Conservation (phyloP, 2,888 invertebrate species). For the Seira musarum region DNA sequence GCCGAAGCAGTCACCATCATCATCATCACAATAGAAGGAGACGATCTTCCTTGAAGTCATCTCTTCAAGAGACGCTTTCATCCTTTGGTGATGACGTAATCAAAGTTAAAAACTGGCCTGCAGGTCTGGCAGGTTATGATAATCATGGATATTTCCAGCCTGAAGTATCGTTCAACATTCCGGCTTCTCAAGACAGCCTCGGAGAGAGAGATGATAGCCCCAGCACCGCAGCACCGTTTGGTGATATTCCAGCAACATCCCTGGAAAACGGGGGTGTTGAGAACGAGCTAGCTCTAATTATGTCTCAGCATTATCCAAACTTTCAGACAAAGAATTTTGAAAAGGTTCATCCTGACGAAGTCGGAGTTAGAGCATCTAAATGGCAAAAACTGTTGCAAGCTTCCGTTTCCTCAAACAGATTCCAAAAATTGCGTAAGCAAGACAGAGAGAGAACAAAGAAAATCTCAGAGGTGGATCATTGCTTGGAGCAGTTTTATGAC, state of each 20-base stretch:
- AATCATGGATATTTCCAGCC: conserved; percentile 49
- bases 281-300: conserved; percentile 38
- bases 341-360: conserved; percentile 47
- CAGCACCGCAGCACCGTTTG: background rate
- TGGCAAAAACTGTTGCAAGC: conserved; percentile 50
- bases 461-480: background rate
- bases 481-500: conserved; percentile 22
- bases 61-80: conserved; percentile 47
- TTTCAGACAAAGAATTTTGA: conserved; percentile 48
- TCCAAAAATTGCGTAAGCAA: conserved; percentile 37
- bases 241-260: background rate
- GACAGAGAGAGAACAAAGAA: background rate
- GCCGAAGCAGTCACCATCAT: conserved; percentile 11
- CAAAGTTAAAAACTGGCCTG: conserved; percentile 38
- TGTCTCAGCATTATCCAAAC: conserved; percentile 42
- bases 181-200: background rate
- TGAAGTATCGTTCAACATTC: too few species aligned
- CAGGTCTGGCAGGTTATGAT: conserved; percentile 26
- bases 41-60: conserved; percentile 29
- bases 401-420: conserved; percentile 34
- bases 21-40: too few species aligned
- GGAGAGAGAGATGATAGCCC: background rate
- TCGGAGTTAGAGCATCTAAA: conserved; percentile 41
- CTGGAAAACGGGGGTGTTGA: conserved; percentile 16
- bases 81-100: conserved; percentile 57